Base-by-base conservation (phyloP, 2,113 vertebrate species). In the Mystacornis crossleyi region DNA sequence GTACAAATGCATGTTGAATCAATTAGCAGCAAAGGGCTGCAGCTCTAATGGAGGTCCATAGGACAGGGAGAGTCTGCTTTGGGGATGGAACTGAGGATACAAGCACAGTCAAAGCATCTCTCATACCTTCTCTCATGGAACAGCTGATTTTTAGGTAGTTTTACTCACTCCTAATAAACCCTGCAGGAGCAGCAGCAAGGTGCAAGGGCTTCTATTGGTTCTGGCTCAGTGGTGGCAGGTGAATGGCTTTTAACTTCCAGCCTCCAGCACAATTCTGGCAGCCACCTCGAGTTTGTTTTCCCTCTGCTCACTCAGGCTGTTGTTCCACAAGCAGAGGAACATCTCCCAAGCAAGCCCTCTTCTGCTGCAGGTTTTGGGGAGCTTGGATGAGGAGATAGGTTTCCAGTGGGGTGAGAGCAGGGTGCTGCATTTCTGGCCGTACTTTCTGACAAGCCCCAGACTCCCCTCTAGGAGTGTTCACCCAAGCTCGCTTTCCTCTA, bases 231-330 rank as follows among this genome's bases (percentile, higher is more conserved):
- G 4, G 48, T 86, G 45, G 86, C 96, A 90, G 89, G 80, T 85
- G 92, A 87, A 90, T 10, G 66, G 43, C 79, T 90, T 88, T 65
- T 66, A 1, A 3, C 48, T 85, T 86, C 67, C 54, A 92, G 75
- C 48, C 73, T 81, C 82, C 66, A 62, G 83, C 81, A 61, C 58
- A 42, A 7, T 87, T 29, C 65, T 93, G 89, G 92, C 84, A 87
- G 78, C 57, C 2, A 1, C 33, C 38, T 53, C 0, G 0, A 40
- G n/a, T 89, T 75, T 43, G 9, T 86, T 92, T 94, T 83, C 45
- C 54, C 31, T 91, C 51, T 90, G 61, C 53, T 81, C 28, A 0
- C 60, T 66, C 42, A 29, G 77, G 50, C 79, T 83, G 58, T 48
- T 36, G n/a, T 45, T 81, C 33, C 28, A 8, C 0, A 1, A 54